phyloP scores from a whole-genome alignment of 2,113 vertebrate species.

The Tetrao urogallus region DNA sequence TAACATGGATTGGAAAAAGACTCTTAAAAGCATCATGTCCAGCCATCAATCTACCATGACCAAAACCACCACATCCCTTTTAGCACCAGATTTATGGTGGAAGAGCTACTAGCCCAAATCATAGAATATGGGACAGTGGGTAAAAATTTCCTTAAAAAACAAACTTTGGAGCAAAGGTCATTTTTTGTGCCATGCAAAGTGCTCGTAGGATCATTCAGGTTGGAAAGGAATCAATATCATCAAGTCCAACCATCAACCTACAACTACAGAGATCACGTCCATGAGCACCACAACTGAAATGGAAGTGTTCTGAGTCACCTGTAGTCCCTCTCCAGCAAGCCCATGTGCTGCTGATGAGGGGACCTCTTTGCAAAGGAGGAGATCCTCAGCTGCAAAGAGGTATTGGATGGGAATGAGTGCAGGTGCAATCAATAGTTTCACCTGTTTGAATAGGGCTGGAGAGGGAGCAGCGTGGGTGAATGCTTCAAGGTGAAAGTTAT shows the following conservation, averaged over 20 bases:
- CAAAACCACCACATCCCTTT: background rate
- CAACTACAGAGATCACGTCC: background rate
- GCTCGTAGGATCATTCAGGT: background rate
- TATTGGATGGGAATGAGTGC: fast-evolving
- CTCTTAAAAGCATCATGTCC: background rate
- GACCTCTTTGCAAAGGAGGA: fast-evolving
- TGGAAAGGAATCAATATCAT: background rate
- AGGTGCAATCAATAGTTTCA: background rate
- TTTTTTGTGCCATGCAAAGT: fast-evolving
- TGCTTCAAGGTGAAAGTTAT: fast-evolving
- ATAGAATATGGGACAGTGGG: background rate
- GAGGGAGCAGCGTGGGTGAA: fast-evolving
- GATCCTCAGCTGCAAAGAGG: background rate
- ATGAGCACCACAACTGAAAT: background rate
- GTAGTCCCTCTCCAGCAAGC: background rate
- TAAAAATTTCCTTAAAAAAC: background rate
- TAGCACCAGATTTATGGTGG: background rate
- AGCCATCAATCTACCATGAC: background rate
- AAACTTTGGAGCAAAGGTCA: fast-evolving
- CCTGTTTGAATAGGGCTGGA: background rate
- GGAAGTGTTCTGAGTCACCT: background rate
- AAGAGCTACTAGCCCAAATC: background rate
- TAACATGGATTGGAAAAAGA: background rate
- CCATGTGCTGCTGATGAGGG: background rate
- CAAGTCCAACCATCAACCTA: background rate